A percentile compares a stretch with the other conserved stretches of the same genome.
Conservation (phyloP, 2,797 vertebrate genomes). For the Sarcophilus harrisii region DNA sequence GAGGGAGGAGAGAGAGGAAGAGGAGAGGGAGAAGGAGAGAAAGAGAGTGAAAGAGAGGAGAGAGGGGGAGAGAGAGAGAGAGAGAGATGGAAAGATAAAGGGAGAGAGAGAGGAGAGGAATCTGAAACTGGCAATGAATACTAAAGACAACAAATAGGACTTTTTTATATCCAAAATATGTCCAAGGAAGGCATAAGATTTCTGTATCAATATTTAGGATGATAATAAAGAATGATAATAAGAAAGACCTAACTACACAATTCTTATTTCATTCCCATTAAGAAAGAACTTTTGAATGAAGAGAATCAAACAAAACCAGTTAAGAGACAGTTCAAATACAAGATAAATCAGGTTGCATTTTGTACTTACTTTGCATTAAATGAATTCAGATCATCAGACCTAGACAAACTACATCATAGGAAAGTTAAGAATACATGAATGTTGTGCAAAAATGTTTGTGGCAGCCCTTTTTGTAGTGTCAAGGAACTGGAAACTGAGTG, state of each 20-base stretch:
- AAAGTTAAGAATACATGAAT: neutral
- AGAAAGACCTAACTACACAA: neutral
- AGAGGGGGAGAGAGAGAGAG: no score
- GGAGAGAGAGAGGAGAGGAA: neutral
- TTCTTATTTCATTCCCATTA: neutral
- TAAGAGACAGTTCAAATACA: neutral
- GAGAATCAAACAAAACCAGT: neutral
- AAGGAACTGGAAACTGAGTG: no score
- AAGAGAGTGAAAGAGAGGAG: no score
- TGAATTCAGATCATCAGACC: neutral
- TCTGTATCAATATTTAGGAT: neutral
- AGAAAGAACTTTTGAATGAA: neutral
- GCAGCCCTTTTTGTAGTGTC: no score
- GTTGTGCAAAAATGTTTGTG: no score
- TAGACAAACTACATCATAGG: neutral
- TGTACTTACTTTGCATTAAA: neutral
- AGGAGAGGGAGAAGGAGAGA: no score
- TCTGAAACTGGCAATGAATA: neutral
- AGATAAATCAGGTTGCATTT: neutral
- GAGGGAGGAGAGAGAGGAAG: no score
- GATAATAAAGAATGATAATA: neutral
- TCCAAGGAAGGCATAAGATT: neutral
- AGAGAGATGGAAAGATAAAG: no score
- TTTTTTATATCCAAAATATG: neutral
- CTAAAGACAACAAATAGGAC: neutral